Conservation (phyloP, 2,888 invertebrate genomes). For the Spodoptera picta region DNA sequence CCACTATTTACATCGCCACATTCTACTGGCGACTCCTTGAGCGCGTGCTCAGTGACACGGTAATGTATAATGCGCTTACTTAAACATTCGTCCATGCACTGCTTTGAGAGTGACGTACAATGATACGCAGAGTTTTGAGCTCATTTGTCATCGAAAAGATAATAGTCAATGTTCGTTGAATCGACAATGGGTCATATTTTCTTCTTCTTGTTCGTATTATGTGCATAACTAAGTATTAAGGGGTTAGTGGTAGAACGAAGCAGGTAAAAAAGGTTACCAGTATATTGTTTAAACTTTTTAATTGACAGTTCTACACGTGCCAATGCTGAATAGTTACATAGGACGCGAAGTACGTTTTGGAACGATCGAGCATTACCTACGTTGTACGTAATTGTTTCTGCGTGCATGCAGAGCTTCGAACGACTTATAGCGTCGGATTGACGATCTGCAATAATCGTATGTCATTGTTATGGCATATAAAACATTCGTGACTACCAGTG, state of each 20-base stretch:
- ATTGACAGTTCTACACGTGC: background rate
- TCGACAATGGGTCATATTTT: constrained; percentile 79
- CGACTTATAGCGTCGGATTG: constrained; percentile 64
- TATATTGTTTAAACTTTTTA: background rate
- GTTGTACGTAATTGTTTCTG: constrained; percentile 52
- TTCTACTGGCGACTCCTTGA: constrained; percentile 22
- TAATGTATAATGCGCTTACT: constrained; percentile 63
- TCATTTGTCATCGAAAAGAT: constrained; percentile 82
- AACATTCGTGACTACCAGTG: constrained; percentile 69
- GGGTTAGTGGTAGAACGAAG: constrained; percentile 30
- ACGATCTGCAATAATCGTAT: constrained; percentile 71
- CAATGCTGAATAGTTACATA: background rate
- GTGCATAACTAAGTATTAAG: constrained; percentile 57
- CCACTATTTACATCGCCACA: constrained; percentile 57
- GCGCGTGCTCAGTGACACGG: constrained; percentile 49
- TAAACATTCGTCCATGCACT: constrained; percentile 29
- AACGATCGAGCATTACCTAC: background rate
- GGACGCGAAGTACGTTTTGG: constrained; percentile 8
- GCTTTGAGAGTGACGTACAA: constrained; percentile 54
- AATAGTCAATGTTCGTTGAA: constrained; percentile 77
- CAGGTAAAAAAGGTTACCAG: constrained; percentile 13
- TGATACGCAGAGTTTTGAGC: constrained; percentile 72
- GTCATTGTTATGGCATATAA: constrained; percentile 79
- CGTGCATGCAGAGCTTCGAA: constrained; percentile 58
- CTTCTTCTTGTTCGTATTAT: constrained; percentile 63